Evolutionary conservation across 2,113 vertebrate species (phyloP), one percentile per base, ranked within the genome.

Genomic region (Hucho hucho): DNA sequence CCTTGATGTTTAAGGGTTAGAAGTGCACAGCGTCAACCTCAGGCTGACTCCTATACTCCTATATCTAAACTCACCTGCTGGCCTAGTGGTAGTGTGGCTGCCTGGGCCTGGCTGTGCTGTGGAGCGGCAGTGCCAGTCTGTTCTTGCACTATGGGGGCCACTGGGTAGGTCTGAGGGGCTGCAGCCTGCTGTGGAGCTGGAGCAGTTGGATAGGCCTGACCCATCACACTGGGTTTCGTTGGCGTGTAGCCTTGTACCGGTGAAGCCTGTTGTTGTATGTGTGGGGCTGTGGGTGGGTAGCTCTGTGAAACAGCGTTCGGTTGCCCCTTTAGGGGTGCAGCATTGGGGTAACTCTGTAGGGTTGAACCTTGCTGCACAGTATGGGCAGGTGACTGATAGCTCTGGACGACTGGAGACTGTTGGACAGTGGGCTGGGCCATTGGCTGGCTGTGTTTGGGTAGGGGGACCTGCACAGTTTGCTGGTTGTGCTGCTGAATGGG

Each of bases 1-100:
- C 37, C 37, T 43, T 11, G 37, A 43, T 43, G 37, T 12, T 43
- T 11, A 43, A 43, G 9, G 9, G 37, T 43, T 43, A 43, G 37
- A 43, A 43, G 37, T 43, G 37, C 37, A 43, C 37, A 43, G 37
- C 9, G 37, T 43, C 37, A 43, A 43, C 37, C 37, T 43, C 37
- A 11, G 37, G 1, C 5, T 12, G 6, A 64, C 9, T 74, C 32
- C 1, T 58, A 58, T n/a, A 16, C 67, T 47, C 28, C 4, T 32
- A 32, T 6, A 32, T 6, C 25, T 70, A 24, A 22, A 65, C 93
- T 93, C 72, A 97, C 96, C 93, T 95, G 94, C 81, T 95, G 95
- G 68, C 82, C 4, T 0, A 85, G 63, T 75, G 94, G 85, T 4
- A 80, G 73, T 0, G 92, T 79, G 5, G 90, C 90, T 0, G 85